Conservation (phyloP, 2,113 vertebrate species). For the Actenoides lindsayi region DNA sequence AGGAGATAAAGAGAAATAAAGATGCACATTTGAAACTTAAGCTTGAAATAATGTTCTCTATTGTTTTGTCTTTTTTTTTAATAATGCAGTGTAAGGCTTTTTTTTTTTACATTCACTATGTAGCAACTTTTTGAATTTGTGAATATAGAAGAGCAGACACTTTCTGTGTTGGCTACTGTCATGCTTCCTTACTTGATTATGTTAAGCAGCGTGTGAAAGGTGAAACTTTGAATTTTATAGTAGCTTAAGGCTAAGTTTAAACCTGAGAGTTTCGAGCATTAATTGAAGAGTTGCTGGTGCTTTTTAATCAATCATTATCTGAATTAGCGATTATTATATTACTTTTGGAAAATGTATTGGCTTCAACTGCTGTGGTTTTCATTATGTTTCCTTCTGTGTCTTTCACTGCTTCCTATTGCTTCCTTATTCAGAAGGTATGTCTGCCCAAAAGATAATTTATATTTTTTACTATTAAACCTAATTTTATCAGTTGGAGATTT, state of each 20-base stretch:
- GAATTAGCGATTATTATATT: background rate
- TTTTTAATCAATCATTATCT: background rate
- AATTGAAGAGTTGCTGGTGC: background rate
- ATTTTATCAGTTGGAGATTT: background rate
- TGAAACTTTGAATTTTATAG: background rate
- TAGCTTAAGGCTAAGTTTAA: background rate
- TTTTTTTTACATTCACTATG: background rate
- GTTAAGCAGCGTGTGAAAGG: background rate
- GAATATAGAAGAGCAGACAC: background rate
- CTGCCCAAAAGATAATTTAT: constrained; percentile 28
- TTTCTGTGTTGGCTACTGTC: background rate
- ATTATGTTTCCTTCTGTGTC: constrained; percentile 80
- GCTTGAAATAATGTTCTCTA: too few species aligned
- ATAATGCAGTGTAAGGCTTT: background rate
- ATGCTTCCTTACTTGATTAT: background rate
- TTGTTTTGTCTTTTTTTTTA: background rate
- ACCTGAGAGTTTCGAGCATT: background rate
- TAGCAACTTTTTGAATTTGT: background rate
- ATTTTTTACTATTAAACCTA: background rate
- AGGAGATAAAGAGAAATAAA: too few species aligned
- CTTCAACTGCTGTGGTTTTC: constrained; percentile 70
- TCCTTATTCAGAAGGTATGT: constrained; percentile 96
- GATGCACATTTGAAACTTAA: too few species aligned
- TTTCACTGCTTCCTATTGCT: constrained; percentile 84
- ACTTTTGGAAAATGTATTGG: background rate